Evolutionary conservation across 1,140 invertebrate species (phyloP).

Genomic region (Phthorimaea operculella): DNA sequence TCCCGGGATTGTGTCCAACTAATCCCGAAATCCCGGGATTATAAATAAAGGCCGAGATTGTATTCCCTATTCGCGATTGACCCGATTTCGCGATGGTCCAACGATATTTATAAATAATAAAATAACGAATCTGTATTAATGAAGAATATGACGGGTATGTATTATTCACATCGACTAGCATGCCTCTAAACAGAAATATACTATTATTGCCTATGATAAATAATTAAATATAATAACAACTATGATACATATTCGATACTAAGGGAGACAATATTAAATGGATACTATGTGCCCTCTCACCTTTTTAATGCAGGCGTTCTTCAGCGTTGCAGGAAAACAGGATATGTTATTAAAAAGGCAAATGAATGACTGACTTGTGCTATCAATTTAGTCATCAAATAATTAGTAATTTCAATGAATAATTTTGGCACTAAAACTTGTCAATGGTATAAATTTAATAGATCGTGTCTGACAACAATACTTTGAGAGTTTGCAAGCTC

Average conservation of each 20-base stretch:
- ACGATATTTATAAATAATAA: too few relatives aligned
- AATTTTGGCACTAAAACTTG: constrained; percentile 24
- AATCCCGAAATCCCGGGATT: too few relatives aligned
- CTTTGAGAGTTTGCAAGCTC: background rate
- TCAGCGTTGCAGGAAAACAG: constrained; percentile 43
- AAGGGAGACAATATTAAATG: background rate
- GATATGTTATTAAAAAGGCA: constrained; percentile 31
- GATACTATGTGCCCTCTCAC: constrained; percentile 25
- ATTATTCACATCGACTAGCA: too few relatives aligned
- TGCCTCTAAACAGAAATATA: background rate
- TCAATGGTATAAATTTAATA: constrained; percentile 14
- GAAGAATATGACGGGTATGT: too few relatives aligned
- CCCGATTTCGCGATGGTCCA: too few relatives aligned
- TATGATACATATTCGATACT: background rate
- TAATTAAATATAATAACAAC: background rate
- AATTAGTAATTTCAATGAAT: constrained; percentile 19
- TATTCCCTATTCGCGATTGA: too few relatives aligned
- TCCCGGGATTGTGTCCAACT: too few relatives aligned
- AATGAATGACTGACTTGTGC: constrained; percentile 24
- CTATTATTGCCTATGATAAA: background rate
- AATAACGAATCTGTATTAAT: too few relatives aligned
- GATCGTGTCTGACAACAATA: background rate
- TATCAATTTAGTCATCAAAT: constrained; percentile 25
- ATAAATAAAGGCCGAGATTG: too few relatives aligned
- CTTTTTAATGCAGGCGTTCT: constrained; percentile 36